A percentile compares a stretch with the other conserved stretches of the same genome.
Conservation (phyloP, 2,797 vertebrate genomes). For the Astyanax mexicanus region DNA sequence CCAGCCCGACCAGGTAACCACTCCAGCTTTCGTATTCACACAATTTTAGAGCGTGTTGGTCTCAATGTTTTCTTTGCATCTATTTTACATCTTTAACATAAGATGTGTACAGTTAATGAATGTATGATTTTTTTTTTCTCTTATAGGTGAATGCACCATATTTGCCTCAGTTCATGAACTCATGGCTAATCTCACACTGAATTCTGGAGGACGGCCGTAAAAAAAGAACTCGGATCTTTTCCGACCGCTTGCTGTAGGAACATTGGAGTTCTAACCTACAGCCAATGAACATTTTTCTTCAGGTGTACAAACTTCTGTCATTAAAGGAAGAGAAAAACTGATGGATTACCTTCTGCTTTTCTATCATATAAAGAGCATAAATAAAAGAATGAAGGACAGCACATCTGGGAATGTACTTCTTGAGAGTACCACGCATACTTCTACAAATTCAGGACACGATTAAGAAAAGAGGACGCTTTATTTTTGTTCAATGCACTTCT, state of each 20-base stretch:
- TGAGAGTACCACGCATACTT: conserved; percentile 49
- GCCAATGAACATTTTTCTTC: conserved; percentile 55
- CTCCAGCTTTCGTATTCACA: background rate
- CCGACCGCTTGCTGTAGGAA: conserved; percentile 63
- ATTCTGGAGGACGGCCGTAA: conserved; percentile 11
- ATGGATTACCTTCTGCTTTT: conserved; percentile 61
- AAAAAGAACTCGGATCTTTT: conserved; percentile 16
- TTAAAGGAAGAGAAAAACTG: conserved; percentile 68
- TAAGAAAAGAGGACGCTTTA: conserved; percentile 85
- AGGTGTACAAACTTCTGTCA: conserved; percentile 63
- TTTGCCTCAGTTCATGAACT: conserved; percentile 98
- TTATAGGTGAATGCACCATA: conserved; percentile 98
- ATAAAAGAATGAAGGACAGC: conserved; percentile 52
- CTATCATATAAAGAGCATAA: conserved; percentile 45
- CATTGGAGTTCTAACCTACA: conserved; percentile 62
- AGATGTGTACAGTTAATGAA: too few relatives aligned
- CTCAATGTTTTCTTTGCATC: background rate
- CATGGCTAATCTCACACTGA: conserved; percentile 91
- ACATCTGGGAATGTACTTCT: conserved; percentile 56
- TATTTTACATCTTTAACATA: too few relatives aligned
- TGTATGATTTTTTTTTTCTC: conserved; percentile 62
- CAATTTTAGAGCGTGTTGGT: background rate
- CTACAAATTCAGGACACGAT: conserved; percentile 66
- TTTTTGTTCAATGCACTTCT: conserved; percentile 91
- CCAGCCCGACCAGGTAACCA: conserved; percentile 89